Percentiles rank a stretch among this genome's conserved stretches.
Evolutionary conservation across 2,113 vertebrate genomes (phyloP).

Genomic region (Phasianus colchicus): DNA sequence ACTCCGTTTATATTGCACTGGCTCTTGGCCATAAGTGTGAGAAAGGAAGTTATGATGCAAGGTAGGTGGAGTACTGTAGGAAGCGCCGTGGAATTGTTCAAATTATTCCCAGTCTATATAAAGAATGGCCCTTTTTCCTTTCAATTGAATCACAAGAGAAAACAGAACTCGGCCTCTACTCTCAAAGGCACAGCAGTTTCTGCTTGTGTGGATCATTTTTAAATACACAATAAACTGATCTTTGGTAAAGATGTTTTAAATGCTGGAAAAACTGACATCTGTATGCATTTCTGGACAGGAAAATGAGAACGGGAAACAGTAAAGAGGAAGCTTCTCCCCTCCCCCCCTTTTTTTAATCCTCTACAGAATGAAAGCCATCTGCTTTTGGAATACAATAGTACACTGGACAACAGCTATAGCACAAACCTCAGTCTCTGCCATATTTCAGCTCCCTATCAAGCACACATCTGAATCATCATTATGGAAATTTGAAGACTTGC

Average conservation of each 20-base stretch:
- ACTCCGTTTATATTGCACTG: slow-evolving; percentile 12
- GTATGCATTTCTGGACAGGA: background rate
- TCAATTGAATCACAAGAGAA: slow-evolving; percentile 35
- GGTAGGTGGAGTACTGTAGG: slow-evolving; percentile 61
- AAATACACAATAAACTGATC: background rate
- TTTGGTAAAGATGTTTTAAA: background rate
- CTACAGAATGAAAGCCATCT: slow-evolving; percentile 35
- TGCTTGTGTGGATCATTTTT: background rate
- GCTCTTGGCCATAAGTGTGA: slow-evolving; percentile 42
- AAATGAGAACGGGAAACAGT: background rate
- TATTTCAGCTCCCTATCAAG: background rate
- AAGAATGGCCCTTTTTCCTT: slow-evolving; percentile 46
- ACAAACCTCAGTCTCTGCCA: background rate
- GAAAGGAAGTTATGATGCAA: slow-evolving; percentile 65
- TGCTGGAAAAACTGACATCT: too few species aligned
- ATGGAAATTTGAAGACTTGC: background rate
- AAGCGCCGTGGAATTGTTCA: slow-evolving; percentile 45
- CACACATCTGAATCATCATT: slow-evolving; percentile 7
- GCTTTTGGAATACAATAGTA: background rate
- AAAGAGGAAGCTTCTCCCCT: background rate
- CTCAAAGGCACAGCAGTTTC: background rate
- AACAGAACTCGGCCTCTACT: slow-evolving; percentile 7
- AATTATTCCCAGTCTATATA: slow-evolving; percentile 41
- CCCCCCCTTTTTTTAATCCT: background rate
- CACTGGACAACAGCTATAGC: background rate